phyloP scores from a whole-genome alignment of 2,797 vertebrate species.

The Botia kubotai region DNA sequence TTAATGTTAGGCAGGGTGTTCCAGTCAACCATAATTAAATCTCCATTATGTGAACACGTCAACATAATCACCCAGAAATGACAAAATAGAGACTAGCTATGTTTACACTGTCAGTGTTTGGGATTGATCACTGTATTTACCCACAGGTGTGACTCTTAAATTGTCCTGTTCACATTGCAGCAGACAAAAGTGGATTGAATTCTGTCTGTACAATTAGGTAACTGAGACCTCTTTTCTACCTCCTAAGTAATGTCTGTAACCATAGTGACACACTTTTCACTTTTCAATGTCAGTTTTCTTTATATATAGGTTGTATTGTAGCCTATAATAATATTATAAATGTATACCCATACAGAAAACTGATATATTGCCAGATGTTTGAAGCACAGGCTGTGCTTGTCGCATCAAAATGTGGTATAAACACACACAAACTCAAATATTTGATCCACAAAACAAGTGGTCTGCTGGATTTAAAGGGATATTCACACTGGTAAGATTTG shows the following conservation, averaged over 20 bases:
- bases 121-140: neutral
- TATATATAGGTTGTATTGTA: neutral
- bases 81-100: neutral
- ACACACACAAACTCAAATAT: too few relatives aligned
- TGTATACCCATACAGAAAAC: too few relatives aligned
- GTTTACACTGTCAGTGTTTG: neutral
- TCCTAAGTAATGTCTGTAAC: neutral
- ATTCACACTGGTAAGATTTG: too few relatives aligned
- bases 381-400: neutral
- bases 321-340: neutral
- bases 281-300: too few relatives aligned
- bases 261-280: neutral
- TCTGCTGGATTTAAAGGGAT: too few relatives aligned
- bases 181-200: neutral
- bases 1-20: neutral
- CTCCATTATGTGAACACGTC: neutral
- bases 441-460: too few relatives aligned
- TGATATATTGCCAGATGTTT: conserved; percentile 1
- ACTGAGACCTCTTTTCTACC: neutral
- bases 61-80: neutral
- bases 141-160: neutral
- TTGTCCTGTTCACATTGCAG: neutral
- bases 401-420: neutral
- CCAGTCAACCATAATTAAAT: neutral
- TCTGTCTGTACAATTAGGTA: neutral